Evolutionary conservation across 2,797 vertebrate species (phyloP).

Genomic region (Manis crassicaudata): DNA sequence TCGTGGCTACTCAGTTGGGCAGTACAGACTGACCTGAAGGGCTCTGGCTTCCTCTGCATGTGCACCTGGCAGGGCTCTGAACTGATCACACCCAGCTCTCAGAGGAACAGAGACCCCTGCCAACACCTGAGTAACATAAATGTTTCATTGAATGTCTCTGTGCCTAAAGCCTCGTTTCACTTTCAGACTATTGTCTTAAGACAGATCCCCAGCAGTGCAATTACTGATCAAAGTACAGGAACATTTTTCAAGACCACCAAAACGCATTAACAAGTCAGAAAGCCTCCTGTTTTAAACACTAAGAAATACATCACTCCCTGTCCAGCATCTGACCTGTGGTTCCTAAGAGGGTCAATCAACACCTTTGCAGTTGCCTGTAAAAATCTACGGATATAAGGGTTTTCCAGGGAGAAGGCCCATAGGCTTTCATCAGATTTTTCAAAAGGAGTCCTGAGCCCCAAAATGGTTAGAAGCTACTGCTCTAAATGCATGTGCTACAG

Average conservation of each 20-base stretch:
- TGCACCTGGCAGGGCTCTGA: background rate
- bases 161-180: background rate
- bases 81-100: background rate
- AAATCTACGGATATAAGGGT: background rate
- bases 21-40: too few species aligned
- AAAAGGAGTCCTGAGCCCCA: background rate
- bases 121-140: background rate
- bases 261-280: background rate
- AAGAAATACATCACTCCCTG: constrained; percentile 9
- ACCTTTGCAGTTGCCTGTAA: background rate
- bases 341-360: background rate
- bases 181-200: background rate
- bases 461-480: background rate
- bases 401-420: background rate
- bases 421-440: constrained; percentile 5
- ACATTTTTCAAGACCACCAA: background rate
- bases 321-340: background rate
- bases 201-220: background rate
- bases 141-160: background rate
- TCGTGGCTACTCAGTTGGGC: background rate
- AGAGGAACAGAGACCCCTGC: too few species aligned
- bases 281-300: background rate
- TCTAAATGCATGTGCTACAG: background rate
- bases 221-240: background rate
- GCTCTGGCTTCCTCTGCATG: background rate